A percentile compares a stretch with the other conserved stretches of the same genome.
Conservation (phyloP, 2,113 vertebrate genomes). For the Paramisgurnus dabryanus region DNA sequence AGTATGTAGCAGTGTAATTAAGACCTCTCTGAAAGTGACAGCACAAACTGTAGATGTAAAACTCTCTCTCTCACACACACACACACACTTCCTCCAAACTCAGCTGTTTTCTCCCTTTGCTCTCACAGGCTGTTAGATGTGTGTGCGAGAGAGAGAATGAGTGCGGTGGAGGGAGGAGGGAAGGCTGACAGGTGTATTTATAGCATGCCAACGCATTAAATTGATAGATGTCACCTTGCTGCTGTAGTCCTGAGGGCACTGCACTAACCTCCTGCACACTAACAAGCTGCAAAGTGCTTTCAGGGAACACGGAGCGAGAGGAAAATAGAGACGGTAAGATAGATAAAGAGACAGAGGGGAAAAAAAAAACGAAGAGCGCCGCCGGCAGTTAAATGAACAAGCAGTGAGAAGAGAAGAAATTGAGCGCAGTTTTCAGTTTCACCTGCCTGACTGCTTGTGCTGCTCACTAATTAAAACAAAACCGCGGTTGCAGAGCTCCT, state of each 20-base stretch:
- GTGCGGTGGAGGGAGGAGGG: conserved; percentile 61
- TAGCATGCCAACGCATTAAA: conserved; percentile 68
- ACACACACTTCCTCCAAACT: conserved; percentile 53
- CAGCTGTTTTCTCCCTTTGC: conserved; percentile 73
- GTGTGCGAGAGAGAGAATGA: conserved; percentile 37
- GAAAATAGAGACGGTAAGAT: conserved; percentile 30
- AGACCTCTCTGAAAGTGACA: conserved; percentile 73
- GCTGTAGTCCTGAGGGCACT: conserved; percentile 63
- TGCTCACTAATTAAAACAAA: conserved; percentile 62
- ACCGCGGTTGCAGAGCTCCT: conserved; percentile 26
- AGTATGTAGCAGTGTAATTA: conserved; percentile 68
- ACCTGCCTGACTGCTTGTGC: conserved; percentile 36
- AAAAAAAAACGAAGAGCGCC: conserved; percentile 3
- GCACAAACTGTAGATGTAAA: conserved; percentile 64
- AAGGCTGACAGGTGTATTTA: conserved; percentile 73
- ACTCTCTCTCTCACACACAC: conserved; percentile 57
- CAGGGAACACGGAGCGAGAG: conserved; percentile 34
- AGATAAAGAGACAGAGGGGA: conserved; percentile 34
- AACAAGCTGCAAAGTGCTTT: conserved; percentile 74
- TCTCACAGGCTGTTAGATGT: conserved; percentile 52
- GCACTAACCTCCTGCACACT: conserved; percentile 66
- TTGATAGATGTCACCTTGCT: conserved; percentile 81
- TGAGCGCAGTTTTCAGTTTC: conserved; percentile 35
- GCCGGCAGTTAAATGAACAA: conserved; percentile 43
- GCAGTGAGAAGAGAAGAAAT: conserved; percentile 17